Base-by-base conservation (phyloP, 2,888 invertebrate genomes). In the Shargacucullia verbasci region DNA sequence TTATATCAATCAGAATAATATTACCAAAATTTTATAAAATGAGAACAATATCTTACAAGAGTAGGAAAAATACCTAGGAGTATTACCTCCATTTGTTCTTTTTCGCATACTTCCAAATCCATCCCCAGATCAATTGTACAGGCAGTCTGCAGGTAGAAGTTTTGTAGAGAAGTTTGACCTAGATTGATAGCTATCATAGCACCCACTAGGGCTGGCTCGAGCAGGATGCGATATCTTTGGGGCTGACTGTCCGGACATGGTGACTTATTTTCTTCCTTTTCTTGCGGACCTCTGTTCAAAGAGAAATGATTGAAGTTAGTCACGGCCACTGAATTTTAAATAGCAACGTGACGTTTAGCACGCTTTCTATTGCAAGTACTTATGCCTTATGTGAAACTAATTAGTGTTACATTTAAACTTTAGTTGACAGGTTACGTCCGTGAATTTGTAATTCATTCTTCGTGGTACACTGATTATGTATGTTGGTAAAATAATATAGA, bases 61-160 rank as follows among this genome's bases (percentile, higher is more conserved):
- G 35, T 13, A 7, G 12, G 20, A 25, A 13, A 9, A 4, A 8
- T 12, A 29, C 1, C 13, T 29, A 2, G 7, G 2, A 39, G 9
- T 1, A 14, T 49, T 70, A 67, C 67, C 67, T 67, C 67, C 67
- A 67, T 64, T 0, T 64, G 90, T 4, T 92, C 91, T 63, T 95
- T 95, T 55, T 95, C 94, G 79, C 97, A 97, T 4, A 96, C 93
- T 71, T 95, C 94, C 40, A 94, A 89, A 1, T 95, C 85, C 72
- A 96, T 95, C 0, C 89, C 94, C 59, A 97, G 87, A 80, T 97
- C 97, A 5, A 97, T 96, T 27, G 96, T 91, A 75, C 97, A 97
- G 0, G 97, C 97, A 73, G 97, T 97, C 74, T 96, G 95, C 59
- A 97, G 87, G 80, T 96, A 96, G 54, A 97, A 91, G 83, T 97